Evolutionary conservation across 2,797 vertebrate species (phyloP).

Genomic region (Eremophila alpestris): DNA sequence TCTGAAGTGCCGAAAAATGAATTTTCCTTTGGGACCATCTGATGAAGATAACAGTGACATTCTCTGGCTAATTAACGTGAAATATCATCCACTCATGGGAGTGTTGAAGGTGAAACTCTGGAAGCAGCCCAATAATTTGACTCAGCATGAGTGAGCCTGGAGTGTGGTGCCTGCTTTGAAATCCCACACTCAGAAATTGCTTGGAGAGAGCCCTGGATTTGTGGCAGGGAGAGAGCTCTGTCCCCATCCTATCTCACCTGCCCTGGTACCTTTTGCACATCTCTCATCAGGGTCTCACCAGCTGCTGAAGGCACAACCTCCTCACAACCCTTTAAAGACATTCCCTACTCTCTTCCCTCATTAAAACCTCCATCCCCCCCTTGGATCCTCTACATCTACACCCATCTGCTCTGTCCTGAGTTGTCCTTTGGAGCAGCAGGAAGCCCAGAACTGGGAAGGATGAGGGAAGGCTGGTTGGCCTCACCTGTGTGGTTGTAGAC

Average conservation of each 20-base stretch:
- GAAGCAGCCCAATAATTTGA: neutral
- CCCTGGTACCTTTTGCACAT: neutral
- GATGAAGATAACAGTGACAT: neutral
- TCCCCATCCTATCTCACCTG: neutral
- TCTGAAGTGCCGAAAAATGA: neutral
- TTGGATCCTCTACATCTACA: neutral
- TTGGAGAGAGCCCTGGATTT: neutral
- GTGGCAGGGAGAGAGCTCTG: neutral
- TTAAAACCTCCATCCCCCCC: neutral
- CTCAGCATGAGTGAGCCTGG: neutral
- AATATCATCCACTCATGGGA: neutral
- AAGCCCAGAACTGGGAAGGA: neutral
- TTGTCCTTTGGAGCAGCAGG: neutral
- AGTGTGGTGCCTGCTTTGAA: neutral
- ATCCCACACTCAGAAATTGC: neutral
- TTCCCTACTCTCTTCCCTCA: neutral
- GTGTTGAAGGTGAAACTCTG: neutral
- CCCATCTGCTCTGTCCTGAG: neutral
- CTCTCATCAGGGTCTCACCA: neutral
- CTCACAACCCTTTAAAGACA: neutral
- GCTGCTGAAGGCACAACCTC: neutral
- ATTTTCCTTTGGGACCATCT: neutral
- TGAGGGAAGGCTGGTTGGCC: neutral
- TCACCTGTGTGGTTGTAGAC: conserved; percentile 88
- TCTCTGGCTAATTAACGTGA: neutral